Conservation (phyloP, 35 echinoderm and acorn worm species). For the Ptychodera flava region DNA sequence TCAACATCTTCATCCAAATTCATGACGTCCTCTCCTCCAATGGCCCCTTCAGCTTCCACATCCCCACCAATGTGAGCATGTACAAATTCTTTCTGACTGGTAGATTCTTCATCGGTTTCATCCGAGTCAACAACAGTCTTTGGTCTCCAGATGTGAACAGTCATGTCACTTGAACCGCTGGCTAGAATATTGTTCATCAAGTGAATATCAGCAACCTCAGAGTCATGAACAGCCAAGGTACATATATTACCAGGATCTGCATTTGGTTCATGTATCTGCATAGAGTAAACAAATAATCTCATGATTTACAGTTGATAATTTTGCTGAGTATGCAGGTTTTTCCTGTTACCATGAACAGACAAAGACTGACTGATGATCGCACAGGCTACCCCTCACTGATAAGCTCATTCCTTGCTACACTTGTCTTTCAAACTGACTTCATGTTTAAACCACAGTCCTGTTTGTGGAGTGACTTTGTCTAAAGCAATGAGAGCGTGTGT, state of each 20-base stretch:
- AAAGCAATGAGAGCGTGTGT: no score
- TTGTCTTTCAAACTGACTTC: no score
- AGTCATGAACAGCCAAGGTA: constrained; percentile 16
- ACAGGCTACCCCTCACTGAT: no score
- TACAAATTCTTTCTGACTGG: no score
- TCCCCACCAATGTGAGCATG: background rate
- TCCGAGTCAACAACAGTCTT: constrained; percentile 5
- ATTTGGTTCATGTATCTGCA: constrained; percentile 74
- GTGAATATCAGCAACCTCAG: constrained; percentile 38
- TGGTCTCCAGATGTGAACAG: constrained; percentile 80
- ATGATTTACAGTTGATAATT: background rate
- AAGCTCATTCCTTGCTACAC: no score
- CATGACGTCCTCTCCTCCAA: background rate
- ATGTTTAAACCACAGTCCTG: no score
- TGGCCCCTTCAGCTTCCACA: background rate
- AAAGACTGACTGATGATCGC: no score
- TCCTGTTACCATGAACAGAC: no score
- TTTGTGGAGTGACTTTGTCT: no score
- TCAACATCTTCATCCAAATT: background rate
- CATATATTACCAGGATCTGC: constrained; percentile 44
- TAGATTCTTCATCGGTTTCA: background rate
- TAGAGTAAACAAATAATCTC: background rate
- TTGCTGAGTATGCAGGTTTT: no score
- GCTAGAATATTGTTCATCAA: constrained; percentile 42
- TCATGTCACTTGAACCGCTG: constrained; percentile 64